Base-by-base conservation (phyloP, 2,797 vertebrate species). In the Coregonus suidteri region DNA sequence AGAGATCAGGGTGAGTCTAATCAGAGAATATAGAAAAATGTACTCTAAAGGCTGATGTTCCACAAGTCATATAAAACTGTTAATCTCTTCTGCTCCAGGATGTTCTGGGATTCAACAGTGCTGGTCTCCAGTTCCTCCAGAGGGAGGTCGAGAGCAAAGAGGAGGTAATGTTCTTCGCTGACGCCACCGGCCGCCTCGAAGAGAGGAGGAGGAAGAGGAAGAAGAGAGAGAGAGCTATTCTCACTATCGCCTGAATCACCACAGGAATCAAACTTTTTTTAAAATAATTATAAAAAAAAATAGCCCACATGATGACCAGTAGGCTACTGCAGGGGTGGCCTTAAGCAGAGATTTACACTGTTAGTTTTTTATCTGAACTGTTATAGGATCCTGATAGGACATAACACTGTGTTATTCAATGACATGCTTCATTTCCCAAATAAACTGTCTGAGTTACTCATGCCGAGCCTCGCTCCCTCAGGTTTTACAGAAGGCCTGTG, bases 151-250 rank as follows among this genome's bases (percentile, higher is more conserved):
- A 99, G 88, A 95, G 94, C 81, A 97, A 95, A 81, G 97, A 97
- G 59, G 96, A 99, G 34, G 94, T 99, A 79, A 93, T 88, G 77
- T 99, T 99, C 93, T 99, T 99, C 73, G 93, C 96, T 0, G 97
- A 99, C 34, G 97, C 98, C 75, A 97, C 96, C 0, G 96, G 93
- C 35, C 93, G 89, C 2, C 95, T 98, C 80, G 80, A 94, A 75
- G 95, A 97, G 75, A 98, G 95, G 89, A 98, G 82, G 86, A 96
- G 90, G 85, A 99, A 93, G 89, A 94, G 95, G 87, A 98, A 93
- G 92, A 98, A 94, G 89, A 94, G 94, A 71, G 96, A 97, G 90
- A 94, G 96, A 77, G 93, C 95, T 74, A 77, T 99, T 84, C 95
- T 99, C 84, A 92, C 96, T 31, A 66, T 98, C 16, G 88, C 94